phyloP scores from a whole-genome alignment of 2,797 vertebrate species.

The Hyperoplus immaculatus region DNA sequence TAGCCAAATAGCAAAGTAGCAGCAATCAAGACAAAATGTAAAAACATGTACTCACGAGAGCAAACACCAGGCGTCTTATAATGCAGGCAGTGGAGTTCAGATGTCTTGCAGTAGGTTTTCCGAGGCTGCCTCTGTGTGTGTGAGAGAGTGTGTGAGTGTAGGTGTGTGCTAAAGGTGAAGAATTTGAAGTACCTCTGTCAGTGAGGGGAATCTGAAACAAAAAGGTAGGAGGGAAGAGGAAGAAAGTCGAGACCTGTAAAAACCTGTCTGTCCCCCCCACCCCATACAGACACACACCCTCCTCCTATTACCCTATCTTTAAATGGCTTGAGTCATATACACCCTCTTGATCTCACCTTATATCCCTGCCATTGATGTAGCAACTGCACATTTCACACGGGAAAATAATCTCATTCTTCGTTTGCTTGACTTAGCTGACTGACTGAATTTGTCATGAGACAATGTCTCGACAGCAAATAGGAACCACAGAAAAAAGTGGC shows the following conservation, averaged over 20 bases:
- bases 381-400: slow-evolving; percentile 26
- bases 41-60: slow-evolving; percentile 54
- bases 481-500: not conserved
- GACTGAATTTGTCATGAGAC: not conserved
- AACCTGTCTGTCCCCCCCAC: slow-evolving; percentile 47
- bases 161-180: not conserved
- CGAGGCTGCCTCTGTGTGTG: slow-evolving; percentile 2
- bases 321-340: slow-evolving; percentile 28
- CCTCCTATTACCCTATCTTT: slow-evolving; percentile 36
- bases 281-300: slow-evolving; percentile 22
- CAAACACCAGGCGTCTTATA: not conserved
- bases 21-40: not conserved
- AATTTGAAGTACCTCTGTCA: slow-evolving; percentile 43
- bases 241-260: slow-evolving; percentile 63
- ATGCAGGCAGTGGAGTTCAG: fast-evolving
- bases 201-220: slow-evolving; percentile 47
- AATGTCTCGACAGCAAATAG: not conserved
- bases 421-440: not conserved
- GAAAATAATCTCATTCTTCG: not conserved
- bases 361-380: not conserved
- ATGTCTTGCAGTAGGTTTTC: not conserved
- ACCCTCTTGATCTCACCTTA: not conserved
- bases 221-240: slow-evolving; percentile 57
- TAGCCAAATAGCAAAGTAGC: not conserved
- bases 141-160: not conserved